Base-by-base conservation (phyloP, 2,113 vertebrate species). In the Pseudopodoces humilis region DNA sequence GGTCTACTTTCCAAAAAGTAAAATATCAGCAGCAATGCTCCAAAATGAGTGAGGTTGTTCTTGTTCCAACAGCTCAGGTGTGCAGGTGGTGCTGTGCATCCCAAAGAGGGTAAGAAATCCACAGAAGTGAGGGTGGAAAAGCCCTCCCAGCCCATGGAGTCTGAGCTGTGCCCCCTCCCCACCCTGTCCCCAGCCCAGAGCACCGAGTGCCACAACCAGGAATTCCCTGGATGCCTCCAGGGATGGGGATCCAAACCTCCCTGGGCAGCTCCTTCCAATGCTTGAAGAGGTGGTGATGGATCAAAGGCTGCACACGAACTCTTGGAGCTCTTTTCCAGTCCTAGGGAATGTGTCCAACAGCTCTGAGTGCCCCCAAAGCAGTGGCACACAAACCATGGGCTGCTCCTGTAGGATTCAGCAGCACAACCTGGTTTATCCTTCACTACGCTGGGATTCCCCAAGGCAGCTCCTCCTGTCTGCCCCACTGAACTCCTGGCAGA, bases 131-230 rank as follows among this genome's bases (percentile, higher is more conserved):
- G 56, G 64, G 0, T 20, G 56, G 64, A 41, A 47, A 77, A 77
- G 12, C 3, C 4, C 24, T 31, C 10, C n/a, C 4, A 60, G 53
- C 4, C 14, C 78, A 41, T 7, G 0, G 0, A 87, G 30, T 24
- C 28, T 28, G 3, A 20, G 0, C 18, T 10, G 4, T 15, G 67
- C 11, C 37, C 8, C 4, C 44, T 41, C 2, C 23, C 44, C 60
- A 60, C 7, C 20, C 3, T 2, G 28, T 47, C 28, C 55, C 27
- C 79, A 56, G 39, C 63, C 21, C 69, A 10, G 35, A 49, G 60
- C 59, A 0, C 79, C 5, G 1, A n/a, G 55, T 35, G 65, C 35
- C 80, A 71, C 20, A 3, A 8, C 44, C 80, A 82, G 64, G 14
- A n/a, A n/a, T 28, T 58, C 52, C n/a, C 0, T 13, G 41, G 63